A percentile compares a stretch with the other conserved stretches of the same genome.
Evolutionary conservation across 2,797 vertebrate genomes (phyloP).

Genomic region (Benthosema pterotum): DNA sequence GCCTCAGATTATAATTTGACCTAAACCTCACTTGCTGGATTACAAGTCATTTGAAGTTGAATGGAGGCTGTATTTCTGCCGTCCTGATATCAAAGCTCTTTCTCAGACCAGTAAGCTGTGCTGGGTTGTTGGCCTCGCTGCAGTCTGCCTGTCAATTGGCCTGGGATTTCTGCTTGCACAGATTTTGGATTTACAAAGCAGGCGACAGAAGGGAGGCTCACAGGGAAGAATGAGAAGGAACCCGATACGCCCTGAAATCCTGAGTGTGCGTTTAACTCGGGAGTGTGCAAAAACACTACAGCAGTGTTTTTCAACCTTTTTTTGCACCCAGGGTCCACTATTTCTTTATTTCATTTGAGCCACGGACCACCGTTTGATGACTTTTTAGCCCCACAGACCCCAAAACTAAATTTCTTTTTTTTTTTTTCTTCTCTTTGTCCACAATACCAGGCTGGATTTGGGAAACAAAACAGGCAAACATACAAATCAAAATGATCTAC

Average conservation of each 20-base stretch:
- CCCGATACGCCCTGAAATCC: slow-evolving; percentile 65
- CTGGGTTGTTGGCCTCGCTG: slow-evolving; percentile 28
- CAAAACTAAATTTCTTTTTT: too few relatives aligned
- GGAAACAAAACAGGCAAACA: too few relatives aligned
- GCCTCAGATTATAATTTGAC: slow-evolving; percentile 15
- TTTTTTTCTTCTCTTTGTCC: too few relatives aligned
- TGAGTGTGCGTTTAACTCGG: slow-evolving; percentile 49
- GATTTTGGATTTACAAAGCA: slow-evolving; percentile 72
- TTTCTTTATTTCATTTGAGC: too few relatives aligned
- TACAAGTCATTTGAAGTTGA: slow-evolving; percentile 61
- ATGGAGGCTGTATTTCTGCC: slow-evolving; percentile 43
- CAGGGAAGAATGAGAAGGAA: slow-evolving; percentile 58
- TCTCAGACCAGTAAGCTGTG: slow-evolving; percentile 34
- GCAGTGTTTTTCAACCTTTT: too few relatives aligned
- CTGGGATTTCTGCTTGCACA: slow-evolving; percentile 82
- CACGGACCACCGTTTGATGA: too few relatives aligned
- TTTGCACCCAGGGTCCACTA: too few relatives aligned
- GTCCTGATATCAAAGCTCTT: slow-evolving; percentile 41
- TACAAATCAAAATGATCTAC: too few relatives aligned
- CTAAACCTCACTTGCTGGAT: slow-evolving; percentile 22
- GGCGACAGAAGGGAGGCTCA: slow-evolving; percentile 65
- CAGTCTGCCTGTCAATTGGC: slow-evolving; percentile 54
- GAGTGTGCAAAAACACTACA: too few relatives aligned
- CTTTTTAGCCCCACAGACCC: too few relatives aligned
- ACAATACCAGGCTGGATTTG: too few relatives aligned